Percentiles rank a stretch among this genome's conserved stretches.
These are phyloP conservation scores for Discoglossus pictus DNA, from an alignment of 2,797 vertebrate genomes.

Conservation along the genomic window DNA sequence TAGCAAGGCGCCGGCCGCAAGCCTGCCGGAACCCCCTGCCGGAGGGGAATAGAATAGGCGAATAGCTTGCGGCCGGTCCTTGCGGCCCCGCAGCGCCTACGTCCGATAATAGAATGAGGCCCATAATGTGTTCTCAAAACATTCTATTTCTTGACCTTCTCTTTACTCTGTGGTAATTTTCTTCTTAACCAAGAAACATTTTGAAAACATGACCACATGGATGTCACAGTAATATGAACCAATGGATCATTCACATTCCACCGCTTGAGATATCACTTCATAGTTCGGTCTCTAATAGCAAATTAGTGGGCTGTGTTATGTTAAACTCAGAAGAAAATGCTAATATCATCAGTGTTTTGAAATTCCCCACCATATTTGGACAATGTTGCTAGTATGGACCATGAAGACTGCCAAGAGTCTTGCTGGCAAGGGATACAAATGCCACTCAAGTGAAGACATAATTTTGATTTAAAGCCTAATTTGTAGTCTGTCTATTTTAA, in stretches of 20 bases:
- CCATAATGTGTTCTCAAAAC: too few species aligned
- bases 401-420: conserved; percentile 68
- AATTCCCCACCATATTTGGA: conserved; percentile 79
- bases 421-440: conserved; percentile 70
- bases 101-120: too few species aligned
- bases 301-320: conserved; percentile 66
- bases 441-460: conserved; percentile 69
- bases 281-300: conserved; percentile 66
- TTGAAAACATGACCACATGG: conserved; percentile 69
- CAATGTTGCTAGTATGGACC: conserved; percentile 60
- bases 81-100: too few species aligned
- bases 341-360: conserved; percentile 69
- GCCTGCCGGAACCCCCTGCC: too few species aligned
- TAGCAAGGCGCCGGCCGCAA: too few species aligned
- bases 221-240: conserved; percentile 70
- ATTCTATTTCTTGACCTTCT: conserved; percentile 62
- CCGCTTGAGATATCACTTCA: conserved; percentile 67
- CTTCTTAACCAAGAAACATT: conserved; percentile 64
- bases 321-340: conserved; percentile 70
- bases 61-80: too few species aligned
- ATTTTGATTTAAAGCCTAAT: conserved; percentile 59
- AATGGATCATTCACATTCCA: conserved; percentile 71
- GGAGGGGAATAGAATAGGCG: too few species aligned
- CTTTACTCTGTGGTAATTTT: conserved; percentile 52
- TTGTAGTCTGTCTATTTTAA: conserved; percentile 58